Percentiles rank a stretch among this genome's conserved stretches.
Conservation (phyloP, 2,888 invertebrate genomes). For the Orthonevra nobilis region DNA sequence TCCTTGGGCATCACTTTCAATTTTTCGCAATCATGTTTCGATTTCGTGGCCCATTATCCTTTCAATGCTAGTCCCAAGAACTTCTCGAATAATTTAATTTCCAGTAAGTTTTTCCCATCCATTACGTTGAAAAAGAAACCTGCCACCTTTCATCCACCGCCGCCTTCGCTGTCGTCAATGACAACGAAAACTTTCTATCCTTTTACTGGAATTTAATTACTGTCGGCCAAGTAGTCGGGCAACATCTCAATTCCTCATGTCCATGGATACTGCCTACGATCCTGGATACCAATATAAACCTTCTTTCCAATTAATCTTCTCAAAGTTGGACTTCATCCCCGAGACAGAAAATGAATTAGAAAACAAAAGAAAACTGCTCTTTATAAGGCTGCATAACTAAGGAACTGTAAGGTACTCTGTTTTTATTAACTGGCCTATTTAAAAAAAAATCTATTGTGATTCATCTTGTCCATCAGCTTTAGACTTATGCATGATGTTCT, state of each 20-base stretch:
- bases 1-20: no score
- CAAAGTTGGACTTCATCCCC: no score
- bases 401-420: neutral
- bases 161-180: constrained; percentile 4
- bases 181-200: neutral
- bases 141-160: neutral
- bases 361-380: neutral
- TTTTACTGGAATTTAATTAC: neutral
- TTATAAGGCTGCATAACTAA: no score
- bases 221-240: neutral
- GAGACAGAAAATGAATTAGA: no score
- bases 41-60: no score
- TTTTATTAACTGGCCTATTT: neutral
- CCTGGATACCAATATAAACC: neutral
- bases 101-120: constrained; percentile 5
- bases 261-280: neutral
- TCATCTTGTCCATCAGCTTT: neutral
- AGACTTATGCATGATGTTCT: neutral
- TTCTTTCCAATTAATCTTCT: neutral
- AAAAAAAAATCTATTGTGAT: no score
- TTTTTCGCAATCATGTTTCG: no score
- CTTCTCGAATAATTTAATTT: constrained; percentile 15
- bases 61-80: neutral
- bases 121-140: no score
- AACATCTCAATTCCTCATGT: neutral